Evolutionary conservation across 2,888 invertebrate species (phyloP).

Genomic region (Liodrosophila aerea): DNA sequence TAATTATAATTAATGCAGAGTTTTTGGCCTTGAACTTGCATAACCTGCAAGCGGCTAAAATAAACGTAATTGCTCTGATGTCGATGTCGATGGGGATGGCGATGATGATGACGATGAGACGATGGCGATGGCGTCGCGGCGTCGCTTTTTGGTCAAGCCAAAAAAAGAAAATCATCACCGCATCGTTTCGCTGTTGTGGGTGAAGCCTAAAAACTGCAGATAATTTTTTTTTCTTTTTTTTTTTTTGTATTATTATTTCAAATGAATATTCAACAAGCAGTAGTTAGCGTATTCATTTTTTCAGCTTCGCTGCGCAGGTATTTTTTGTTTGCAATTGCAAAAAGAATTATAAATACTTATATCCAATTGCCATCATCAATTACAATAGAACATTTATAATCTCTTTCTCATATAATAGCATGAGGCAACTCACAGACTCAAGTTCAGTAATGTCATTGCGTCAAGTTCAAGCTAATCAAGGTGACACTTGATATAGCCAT

Average conservation of each 20-base stretch:
- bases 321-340: slow-evolving; percentile 52
- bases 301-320: slow-evolving; percentile 61
- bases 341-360: slow-evolving; percentile 23
- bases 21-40: slow-evolving; percentile 76
- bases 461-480: slow-evolving; percentile 36
- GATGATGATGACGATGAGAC: background rate
- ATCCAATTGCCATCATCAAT: slow-evolving; percentile 53
- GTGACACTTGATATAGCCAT: slow-evolving; percentile 1
- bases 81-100: slow-evolving; percentile 12
- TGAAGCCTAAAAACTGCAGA: slow-evolving; percentile 60
- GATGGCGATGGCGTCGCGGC: slow-evolving; percentile 24
- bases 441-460: slow-evolving; percentile 14
- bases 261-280: slow-evolving; percentile 36
- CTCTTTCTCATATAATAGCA: slow-evolving; percentile 10
- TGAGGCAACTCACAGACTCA: slow-evolving; percentile 13
- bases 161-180: slow-evolving; percentile 45
- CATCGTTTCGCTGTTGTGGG: slow-evolving; percentile 39
- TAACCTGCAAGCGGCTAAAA: slow-evolving; percentile 67
- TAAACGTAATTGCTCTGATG: slow-evolving; percentile 51
- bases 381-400: slow-evolving; percentile 21
- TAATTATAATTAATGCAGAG: slow-evolving; percentile 78
- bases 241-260: too few relatives aligned
- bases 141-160: slow-evolving; percentile 49
- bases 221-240: too few relatives aligned
- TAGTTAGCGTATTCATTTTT: slow-evolving; percentile 46